A percentile compares a stretch with the other conserved stretches of the same genome.
These are phyloP conservation scores for Tachycineta bicolor DNA, from an alignment of 2,113 vertebrate species.

Conservation along the genomic window DNA sequence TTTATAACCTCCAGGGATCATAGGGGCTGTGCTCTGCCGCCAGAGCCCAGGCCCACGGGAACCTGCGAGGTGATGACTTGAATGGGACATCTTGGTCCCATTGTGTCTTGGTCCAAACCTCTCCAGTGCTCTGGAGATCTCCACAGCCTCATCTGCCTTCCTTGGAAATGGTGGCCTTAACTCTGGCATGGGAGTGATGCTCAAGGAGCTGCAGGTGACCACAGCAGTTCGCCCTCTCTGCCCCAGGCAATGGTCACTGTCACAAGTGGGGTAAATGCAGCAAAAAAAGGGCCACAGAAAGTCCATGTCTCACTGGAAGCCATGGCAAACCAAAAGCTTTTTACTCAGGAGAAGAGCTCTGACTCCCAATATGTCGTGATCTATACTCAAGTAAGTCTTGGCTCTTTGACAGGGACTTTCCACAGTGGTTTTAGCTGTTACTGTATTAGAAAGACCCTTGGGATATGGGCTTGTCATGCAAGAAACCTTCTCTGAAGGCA, in stretches of 20 bases:
- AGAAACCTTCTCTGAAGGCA: constrained; percentile 1
- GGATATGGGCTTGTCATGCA: neutral
- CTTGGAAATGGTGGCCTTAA: neutral
- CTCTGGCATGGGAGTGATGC: neutral
- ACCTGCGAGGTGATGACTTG: accelerated
- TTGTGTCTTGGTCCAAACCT: neutral
- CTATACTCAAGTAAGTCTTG: neutral
- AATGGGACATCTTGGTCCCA: no score
- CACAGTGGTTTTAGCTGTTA: constrained; percentile 14
- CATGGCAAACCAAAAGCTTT: neutral
- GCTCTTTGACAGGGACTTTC: constrained; percentile 57
- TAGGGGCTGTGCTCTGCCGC: neutral
- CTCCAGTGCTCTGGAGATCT: neutral
- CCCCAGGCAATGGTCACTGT: neutral
- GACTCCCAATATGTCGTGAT: neutral
- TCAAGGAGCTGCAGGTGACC: neutral
- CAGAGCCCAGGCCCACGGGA: neutral
- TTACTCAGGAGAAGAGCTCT: neutral
- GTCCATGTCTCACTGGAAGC: neutral
- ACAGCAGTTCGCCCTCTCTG: neutral
- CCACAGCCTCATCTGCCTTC: neutral
- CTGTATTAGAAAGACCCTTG: constrained; percentile 45
- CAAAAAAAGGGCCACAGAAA: neutral
- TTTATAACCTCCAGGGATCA: neutral
- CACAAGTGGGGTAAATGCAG: neutral